Percentiles rank a stretch among this genome's conserved stretches.
Conservation (phyloP, 2,113 vertebrate species). For the Colistium nudipinnis region DNA sequence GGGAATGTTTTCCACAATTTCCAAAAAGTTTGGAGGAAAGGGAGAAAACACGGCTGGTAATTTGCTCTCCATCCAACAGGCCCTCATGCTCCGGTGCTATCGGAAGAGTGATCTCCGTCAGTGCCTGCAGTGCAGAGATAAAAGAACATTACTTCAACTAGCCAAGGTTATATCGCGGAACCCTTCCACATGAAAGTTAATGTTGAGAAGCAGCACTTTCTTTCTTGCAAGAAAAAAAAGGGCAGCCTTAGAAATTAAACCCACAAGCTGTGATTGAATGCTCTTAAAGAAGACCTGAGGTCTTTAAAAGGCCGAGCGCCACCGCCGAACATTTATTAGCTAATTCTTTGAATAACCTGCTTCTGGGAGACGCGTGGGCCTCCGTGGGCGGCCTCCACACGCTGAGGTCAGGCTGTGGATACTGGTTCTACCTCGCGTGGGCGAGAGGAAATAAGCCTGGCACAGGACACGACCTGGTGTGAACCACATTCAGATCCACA, state of each 20-base stretch:
- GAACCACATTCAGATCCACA: slow-evolving; percentile 24
- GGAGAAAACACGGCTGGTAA: slow-evolving; percentile 43
- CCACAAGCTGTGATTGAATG: slow-evolving; percentile 13
- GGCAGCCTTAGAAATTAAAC: slow-evolving; percentile 8
- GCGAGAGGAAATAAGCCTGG: slow-evolving; percentile 42
- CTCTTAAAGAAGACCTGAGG: slow-evolving; percentile 10
- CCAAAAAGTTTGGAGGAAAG: slow-evolving; percentile 60
- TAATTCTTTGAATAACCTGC: slow-evolving; percentile 10
- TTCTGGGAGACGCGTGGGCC: no score
- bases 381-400: slow-evolving; percentile 40
- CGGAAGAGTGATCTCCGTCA: slow-evolving; percentile 56
- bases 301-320: slow-evolving; percentile 2
- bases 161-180: slow-evolving; percentile 13
- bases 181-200: slow-evolving; percentile 21
- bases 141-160: slow-evolving; percentile 31
- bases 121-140: slow-evolving; percentile 56
- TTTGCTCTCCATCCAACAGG: slow-evolving; percentile 54
- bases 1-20: slow-evolving; percentile 44
- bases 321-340: neutral
- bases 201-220: slow-evolving; percentile 16
- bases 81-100: slow-evolving; percentile 31
- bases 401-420: slow-evolving; percentile 60
- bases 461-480: slow-evolving; percentile 44
- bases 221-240: slow-evolving; percentile 15
- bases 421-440: slow-evolving; percentile 29